A percentile compares a stretch with the other conserved stretches of the same genome.
These are phyloP conservation scores for Ictidomys tridecemlineatus DNA, from an alignment of 2,113 vertebrate species.

Conservation along the genomic window DNA sequence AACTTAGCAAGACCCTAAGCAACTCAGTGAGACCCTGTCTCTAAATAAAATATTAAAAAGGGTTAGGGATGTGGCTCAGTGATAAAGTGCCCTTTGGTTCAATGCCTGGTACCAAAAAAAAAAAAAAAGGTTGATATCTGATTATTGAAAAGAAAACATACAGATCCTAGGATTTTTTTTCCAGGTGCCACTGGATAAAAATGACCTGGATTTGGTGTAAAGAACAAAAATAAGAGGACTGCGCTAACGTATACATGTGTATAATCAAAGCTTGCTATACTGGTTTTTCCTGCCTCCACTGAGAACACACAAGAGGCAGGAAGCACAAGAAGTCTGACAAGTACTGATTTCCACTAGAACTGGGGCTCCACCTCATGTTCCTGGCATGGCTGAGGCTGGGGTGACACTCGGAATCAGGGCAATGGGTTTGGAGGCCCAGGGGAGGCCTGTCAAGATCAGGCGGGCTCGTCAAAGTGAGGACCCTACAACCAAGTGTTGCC, in stretches of 20 bases:
- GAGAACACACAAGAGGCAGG: constrained; percentile 4
- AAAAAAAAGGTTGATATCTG: background rate
- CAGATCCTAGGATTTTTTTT: background rate
- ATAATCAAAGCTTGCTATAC: background rate
- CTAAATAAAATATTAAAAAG: too few relatives aligned
- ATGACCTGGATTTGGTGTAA: background rate
- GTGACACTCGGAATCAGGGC: background rate
- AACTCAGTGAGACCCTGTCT: too few relatives aligned
- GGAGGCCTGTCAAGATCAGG: background rate
- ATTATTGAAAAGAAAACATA: background rate
- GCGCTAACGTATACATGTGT: background rate
- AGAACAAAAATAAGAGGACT: constrained; percentile 29
- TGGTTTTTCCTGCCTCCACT: background rate
- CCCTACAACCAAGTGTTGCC: background rate
- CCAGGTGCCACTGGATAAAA: background rate
- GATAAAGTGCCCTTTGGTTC: too few relatives aligned
- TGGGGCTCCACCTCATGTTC: background rate
- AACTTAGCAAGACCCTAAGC: too few relatives aligned
- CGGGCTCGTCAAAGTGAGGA: background rate
- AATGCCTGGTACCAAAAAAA: too few relatives aligned
- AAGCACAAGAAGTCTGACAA: background rate
- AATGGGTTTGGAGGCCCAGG: background rate
- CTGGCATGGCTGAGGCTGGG: background rate
- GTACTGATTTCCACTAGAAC: background rate
- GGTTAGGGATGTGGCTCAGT: too few relatives aligned